Base-by-base conservation (phyloP, 2,797 vertebrate genomes). In the Catamblyrhynchus diadema region DNA sequence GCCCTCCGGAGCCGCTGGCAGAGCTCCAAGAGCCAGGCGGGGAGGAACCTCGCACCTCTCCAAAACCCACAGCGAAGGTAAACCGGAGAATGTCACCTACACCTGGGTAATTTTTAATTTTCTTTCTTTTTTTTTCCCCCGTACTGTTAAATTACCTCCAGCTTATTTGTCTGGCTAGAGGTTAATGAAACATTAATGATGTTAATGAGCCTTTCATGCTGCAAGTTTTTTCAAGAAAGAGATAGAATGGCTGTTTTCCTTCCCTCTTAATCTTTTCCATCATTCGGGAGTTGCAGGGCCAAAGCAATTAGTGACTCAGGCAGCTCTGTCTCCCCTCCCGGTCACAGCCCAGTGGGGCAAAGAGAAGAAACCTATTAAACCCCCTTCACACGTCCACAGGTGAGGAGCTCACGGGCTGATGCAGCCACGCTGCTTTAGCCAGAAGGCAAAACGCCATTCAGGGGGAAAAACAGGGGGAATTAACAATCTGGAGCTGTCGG, bases 181-280 rank as follows among this genome's bases (percentile, higher is more conserved):
- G 98, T 98, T 98, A 98, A 98, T 98, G 97, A 97, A 98, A 98
- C 97, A 85, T 97, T 98, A 98, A 98, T 98, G 98, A 98, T 97
- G 97, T 97, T 98, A 98, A 98, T 97, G 97, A 98, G 97, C 95
- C 97, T 98, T 98, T 98, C 94, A 79, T 90, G 92, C 95, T 88
- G 95, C 85, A 95, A 97, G 97, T 97, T 97, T 98, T 97, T 98
- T 93, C 96, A 97, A 97, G 97, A 96, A 98, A 98, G 94, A 98
- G 97, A 98, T 97, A 97, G 96, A 98, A 98, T 98, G 98, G 97
- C 97, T 98, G 96, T 97, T 98, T 98, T 97, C 97, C 96, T 97
- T 98, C 96, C 96, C 91, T 97, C 98, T 97, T 98, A 96, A 98
- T 98, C 97, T 97, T 97, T 97, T 86, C 90, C 96, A 96, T 97